These are phyloP conservation scores for Galaxias olidus DNA, from an alignment of 2,797 vertebrate genomes.

Conservation along the genomic window DNA sequence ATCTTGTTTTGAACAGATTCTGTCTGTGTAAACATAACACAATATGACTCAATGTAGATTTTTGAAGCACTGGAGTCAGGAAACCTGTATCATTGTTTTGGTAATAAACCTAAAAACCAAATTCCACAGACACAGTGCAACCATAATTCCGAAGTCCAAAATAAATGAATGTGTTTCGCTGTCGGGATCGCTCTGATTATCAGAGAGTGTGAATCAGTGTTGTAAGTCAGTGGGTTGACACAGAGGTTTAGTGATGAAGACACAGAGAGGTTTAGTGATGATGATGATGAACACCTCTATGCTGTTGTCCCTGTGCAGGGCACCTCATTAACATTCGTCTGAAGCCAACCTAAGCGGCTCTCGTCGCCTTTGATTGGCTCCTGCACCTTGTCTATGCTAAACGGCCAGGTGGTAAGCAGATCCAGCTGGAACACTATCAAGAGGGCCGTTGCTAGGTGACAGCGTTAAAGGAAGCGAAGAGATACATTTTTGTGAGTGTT, in stretches of 20 bases:
- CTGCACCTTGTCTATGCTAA: conserved; percentile 52
- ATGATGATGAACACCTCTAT: too few relatives aligned
- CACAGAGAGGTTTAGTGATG: too few relatives aligned
- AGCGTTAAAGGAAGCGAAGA: conserved; percentile 71
- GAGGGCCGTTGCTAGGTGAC: conserved; percentile 76
- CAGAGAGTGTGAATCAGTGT: too few relatives aligned
- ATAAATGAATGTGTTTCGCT: too few relatives aligned
- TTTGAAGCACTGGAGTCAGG: not conserved
- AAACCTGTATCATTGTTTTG: conserved; percentile 1
- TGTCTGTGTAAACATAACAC: conserved; percentile 39
- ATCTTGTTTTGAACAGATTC: conserved; percentile 44
- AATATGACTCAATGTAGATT: conserved; percentile 44
- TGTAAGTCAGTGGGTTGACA: too few relatives aligned
- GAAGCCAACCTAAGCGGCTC: conserved; percentile 37
- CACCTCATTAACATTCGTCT: conserved; percentile 48
- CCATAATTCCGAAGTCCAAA: too few relatives aligned
- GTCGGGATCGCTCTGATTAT: too few relatives aligned
- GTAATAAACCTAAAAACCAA: too few relatives aligned
- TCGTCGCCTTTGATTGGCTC: conserved; percentile 46
- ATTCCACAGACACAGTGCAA: too few relatives aligned
- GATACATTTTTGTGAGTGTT: conserved; percentile 39
- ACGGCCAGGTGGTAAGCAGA: conserved; percentile 55
- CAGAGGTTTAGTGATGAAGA: too few relatives aligned
- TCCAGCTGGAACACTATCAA: conserved; percentile 60
- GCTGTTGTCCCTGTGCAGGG: too few relatives aligned